Evolutionary conservation across 2,797 vertebrate genomes (phyloP), one percentile per base, ranked within the genome.

Genomic region (Saxicola maurus): DNA sequence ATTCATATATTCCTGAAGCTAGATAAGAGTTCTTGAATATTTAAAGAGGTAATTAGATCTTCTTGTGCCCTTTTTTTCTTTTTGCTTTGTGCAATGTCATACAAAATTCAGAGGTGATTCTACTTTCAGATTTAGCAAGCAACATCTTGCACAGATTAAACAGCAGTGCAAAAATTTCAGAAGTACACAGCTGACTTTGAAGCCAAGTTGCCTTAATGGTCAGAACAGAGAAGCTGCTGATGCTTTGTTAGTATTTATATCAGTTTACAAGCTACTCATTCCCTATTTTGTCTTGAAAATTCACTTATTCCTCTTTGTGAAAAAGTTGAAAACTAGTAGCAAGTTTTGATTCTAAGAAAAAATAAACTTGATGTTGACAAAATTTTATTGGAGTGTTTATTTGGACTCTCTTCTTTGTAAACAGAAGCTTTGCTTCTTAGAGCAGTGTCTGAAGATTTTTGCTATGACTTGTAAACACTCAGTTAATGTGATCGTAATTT

Each of bases 401-500:
- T 57, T 87, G 72, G 30, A 28, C 15, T 81, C 18, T 69, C 18
- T 69, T 75, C 56, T 82, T 69, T 82, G 45, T 69, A 86, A 91
- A 78, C 9, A 75, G 46, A 87, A 25, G 14, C 14, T 52, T 90
- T 75, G 30, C n/a, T 89, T 80, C 90, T 65, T n/a, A 79, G 28
- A 79, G 7, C 20, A 67, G 17, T 13, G 4, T 18, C 57, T 76
- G 68, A 71, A 65, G 28, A 20, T 45, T 90, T 95, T 87, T 89
- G 45, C 46, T 81, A 17, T 65, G 68, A 56, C 59, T 59, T 87
- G 62, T 62, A 93, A 92, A 84, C 42, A 76, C 25, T 66, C 60
- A 66, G 68, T 71, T 91, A 86, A 87, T 51, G 78, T 25, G 27
- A 35, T 71, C 2, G 0, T 87, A 87, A 94, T 84, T 94, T 86